Base-by-base conservation (phyloP, 1,140 invertebrate genomes). In the Pogonognathellus flavescens region DNA sequence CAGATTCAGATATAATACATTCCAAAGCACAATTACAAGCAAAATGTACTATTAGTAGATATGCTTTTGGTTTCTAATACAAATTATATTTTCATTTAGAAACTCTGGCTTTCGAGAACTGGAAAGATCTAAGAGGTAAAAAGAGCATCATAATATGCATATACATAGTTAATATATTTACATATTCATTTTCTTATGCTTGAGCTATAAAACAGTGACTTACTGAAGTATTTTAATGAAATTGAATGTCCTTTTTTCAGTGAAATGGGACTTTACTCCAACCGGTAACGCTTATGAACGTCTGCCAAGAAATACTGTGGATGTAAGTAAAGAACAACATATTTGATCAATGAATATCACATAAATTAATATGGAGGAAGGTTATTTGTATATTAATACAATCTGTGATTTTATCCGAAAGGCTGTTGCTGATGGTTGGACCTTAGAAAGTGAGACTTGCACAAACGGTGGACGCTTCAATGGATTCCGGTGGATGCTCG, bases 391-490 rank as follows among this genome's bases (percentile, higher is more conserved):
- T n/a, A n/a, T n/a, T n/a, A n/a, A n/a, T n/a, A n/a, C n/a, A n/a
- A n/a, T n/a, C n/a, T n/a, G n/a, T n/a, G n/a, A n/a, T n/a, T n/a
- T n/a, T n/a, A n/a, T n/a, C n/a, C n/a, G n/a, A n/a, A n/a, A n/a
- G n/a, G n/a, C 70, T 16, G 31, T 8, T 10, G 31, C 7, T n/a
- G 70, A 50, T 6, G 70, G 70, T 6, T 76, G 70, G 70, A 9
- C n/a, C 14, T 18, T n/a, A n/a, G 70, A 76, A 0, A 76, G 70
- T 18, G 41, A 16, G 6, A 49, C 31, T 50, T 87, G 86, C n/a
- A 16, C 50, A 20, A 87, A 87, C 25, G 70, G 52, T 25, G 86
- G 86, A 18, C 50, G 9, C 11, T 87, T 85, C 72, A 53, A 82
- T 41, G 86, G 86, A 22, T 66, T 87, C 80, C 86, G 76, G 0